A percentile compares a stretch with the other conserved stretches of the same genome.
phyloP scores from a whole-genome alignment of 2,888 invertebrate genomes.

The Clivina fossor region DNA sequence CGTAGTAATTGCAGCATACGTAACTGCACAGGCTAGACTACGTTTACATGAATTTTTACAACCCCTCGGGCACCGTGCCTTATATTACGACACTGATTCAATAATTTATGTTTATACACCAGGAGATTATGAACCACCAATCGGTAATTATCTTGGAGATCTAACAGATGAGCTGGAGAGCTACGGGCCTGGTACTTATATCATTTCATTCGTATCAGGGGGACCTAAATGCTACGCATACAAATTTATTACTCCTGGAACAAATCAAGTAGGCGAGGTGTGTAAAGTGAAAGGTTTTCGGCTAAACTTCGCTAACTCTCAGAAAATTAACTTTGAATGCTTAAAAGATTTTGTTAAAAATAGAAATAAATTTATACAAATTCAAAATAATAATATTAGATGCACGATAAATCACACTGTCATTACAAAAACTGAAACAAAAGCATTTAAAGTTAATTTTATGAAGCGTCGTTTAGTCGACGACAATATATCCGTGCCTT shows the following conservation, averaged over 20 bases:
- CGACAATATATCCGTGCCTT: no score
- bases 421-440: no score
- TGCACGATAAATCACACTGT: no score
- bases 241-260: slow-evolving; percentile 35
- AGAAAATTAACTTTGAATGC: slow-evolving; percentile 32
- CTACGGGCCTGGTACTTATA: slow-evolving; percentile 42
- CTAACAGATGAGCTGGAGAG: slow-evolving; percentile 46
- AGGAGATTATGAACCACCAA: slow-evolving; percentile 37
- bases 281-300: slow-evolving; percentile 39
- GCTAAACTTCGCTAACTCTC: slow-evolving; percentile 28
- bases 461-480: no score
- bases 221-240: slow-evolving; percentile 49
- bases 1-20: slow-evolving; percentile 47
- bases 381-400: no score
- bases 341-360: slow-evolving; percentile 14
- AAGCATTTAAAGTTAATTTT: no score
- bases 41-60: slow-evolving; percentile 40
- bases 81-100: slow-evolving; percentile 50
- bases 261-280: slow-evolving; percentile 6
- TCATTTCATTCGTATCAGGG: slow-evolving; percentile 44
- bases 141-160: slow-evolving; percentile 46
- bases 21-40: slow-evolving; percentile 38
- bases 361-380: no score
- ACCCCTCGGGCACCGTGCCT: slow-evolving; percentile 41
- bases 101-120: slow-evolving; percentile 42